Percentiles rank a stretch among this genome's conserved stretches.
Conservation (phyloP, 1,140 invertebrate genomes). For the Augochlora pura region DNA sequence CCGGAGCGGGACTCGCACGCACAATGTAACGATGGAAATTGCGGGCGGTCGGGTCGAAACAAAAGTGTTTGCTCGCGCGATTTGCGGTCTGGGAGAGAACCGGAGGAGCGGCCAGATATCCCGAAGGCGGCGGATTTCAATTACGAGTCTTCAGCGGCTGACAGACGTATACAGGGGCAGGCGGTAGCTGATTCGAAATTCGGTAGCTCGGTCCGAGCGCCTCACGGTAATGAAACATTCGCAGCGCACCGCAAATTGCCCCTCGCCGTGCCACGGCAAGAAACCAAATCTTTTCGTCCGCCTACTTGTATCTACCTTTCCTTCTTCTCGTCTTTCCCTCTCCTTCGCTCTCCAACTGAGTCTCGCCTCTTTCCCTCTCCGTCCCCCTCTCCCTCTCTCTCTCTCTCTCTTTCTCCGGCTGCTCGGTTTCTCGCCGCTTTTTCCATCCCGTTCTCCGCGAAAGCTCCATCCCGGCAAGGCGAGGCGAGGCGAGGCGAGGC, state of each 20-base stretch:
- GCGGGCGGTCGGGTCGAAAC: conserved; percentile 69
- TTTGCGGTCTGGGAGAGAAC: conserved; percentile 72
- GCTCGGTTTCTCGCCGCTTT: conserved; percentile 13
- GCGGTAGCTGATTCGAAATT: conserved; percentile 80
- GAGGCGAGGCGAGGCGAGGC: too few species aligned
- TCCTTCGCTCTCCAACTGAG: too few species aligned
- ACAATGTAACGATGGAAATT: conserved; percentile 72
- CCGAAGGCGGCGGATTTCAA: conserved; percentile 77
- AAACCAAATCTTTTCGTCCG: conserved; percentile 72
- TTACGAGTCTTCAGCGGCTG: conserved; percentile 72
- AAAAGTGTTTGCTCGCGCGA: conserved; percentile 78
- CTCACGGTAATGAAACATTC: conserved; percentile 80
- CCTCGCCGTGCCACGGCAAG: conserved; percentile 64
- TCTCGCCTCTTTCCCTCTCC: neutral
- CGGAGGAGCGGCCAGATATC: conserved; percentile 47
- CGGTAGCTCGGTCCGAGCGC: conserved; percentile 76
- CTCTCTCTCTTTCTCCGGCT: neutral
- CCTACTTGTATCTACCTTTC: conserved; percentile 61
- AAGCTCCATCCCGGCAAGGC: conserved; percentile 8
- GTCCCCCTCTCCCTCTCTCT: neutral
- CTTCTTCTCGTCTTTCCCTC: conserved; percentile 1
- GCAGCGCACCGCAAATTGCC: conserved; percentile 79
- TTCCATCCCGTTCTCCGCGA: conserved; percentile 10
- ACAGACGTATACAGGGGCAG: conserved; percentile 46
- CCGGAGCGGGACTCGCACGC: conserved; percentile 45